These are phyloP conservation scores for Drosophila anceps DNA, from an alignment of 2,888 invertebrate genomes.

Conservation along the genomic window DNA sequence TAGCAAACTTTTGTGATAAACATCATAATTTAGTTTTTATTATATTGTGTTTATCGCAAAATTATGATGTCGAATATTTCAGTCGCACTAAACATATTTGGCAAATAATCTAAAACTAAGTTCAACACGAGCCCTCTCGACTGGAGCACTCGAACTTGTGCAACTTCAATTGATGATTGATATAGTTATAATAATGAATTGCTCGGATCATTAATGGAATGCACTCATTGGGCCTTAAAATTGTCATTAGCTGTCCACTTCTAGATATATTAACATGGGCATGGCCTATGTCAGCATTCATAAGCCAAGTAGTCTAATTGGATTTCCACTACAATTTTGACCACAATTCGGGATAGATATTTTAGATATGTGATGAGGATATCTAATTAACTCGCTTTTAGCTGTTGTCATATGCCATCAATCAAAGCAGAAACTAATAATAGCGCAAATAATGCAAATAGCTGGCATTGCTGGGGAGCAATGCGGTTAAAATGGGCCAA, in stretches of 20 bases:
- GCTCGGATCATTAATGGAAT: not conserved
- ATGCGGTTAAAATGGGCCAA: conserved; percentile 3
- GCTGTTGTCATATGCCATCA: conserved; percentile 1
- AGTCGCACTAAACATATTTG: no score
- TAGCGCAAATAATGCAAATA: conserved; percentile 7
- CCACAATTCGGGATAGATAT: not conserved
- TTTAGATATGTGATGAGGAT: not conserved
- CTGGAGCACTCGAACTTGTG: not conserved
- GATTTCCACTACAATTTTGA: not conserved
- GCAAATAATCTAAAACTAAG: no score
- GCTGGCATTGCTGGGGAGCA: not conserved
- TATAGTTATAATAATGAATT: not conserved
- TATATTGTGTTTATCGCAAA: no score
- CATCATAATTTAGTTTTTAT: no score
- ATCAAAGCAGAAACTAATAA: conserved; percentile 14
- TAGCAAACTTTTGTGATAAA: no score
- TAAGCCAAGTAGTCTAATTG: not conserved
- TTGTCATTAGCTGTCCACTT: not conserved
- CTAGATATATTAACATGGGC: not conserved
- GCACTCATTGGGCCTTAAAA: not conserved
- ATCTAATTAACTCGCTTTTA: not conserved
- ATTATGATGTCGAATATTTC: no score
- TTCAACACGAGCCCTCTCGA: no score
- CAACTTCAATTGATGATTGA: not conserved
- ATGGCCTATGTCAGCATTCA: not conserved